phyloP scores from a whole-genome alignment of 1,140 invertebrate species.

The Drosophila saltans region DNA sequence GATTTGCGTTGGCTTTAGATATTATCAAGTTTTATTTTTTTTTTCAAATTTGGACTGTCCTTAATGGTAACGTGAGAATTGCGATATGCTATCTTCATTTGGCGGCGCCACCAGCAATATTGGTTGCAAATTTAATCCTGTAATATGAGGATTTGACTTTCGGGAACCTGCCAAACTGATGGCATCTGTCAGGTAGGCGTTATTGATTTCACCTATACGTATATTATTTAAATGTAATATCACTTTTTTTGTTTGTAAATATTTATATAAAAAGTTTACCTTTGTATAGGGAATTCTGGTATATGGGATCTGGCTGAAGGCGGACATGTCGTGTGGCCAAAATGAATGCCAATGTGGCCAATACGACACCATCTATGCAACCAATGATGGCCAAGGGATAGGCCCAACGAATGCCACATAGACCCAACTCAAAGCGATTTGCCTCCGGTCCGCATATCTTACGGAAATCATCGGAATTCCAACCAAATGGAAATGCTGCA shows the following conservation, averaged over 20 bases:
- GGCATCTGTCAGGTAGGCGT: constrained; percentile 91
- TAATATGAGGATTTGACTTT: constrained; percentile 86
- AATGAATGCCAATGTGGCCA: constrained; percentile 96
- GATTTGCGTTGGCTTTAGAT: constrained; percentile 19
- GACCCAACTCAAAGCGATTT: constrained; percentile 89
- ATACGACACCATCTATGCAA: constrained; percentile 94
- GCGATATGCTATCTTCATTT: constrained; percentile 88
- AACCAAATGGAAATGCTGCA: constrained; percentile 95
- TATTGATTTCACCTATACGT: constrained; percentile 91
- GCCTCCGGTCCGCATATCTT: constrained; percentile 93
- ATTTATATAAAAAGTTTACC: constrained; percentile 78
- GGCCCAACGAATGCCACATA: constrained; percentile 97
- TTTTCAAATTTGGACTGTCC: constrained; percentile 6
- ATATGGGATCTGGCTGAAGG: constrained; percentile 91
- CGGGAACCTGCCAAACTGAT: constrained; percentile 92
- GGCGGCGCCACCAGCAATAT: constrained; percentile 86
- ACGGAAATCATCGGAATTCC: constrained; percentile 92
- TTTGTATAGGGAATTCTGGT: constrained; percentile 87
- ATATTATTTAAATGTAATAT: too few relatives aligned
- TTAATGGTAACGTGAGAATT: constrained; percentile 87
- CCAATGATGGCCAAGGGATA: constrained; percentile 96
- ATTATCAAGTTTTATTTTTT: neutral
- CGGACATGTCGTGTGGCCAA: constrained; percentile 94
- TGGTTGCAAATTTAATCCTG: constrained; percentile 90
- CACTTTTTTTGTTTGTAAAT: too few relatives aligned